Percentiles rank a stretch among this genome's conserved stretches.
phyloP scores from a whole-genome alignment of 2,113 vertebrate species.

The Indicator indicator region DNA sequence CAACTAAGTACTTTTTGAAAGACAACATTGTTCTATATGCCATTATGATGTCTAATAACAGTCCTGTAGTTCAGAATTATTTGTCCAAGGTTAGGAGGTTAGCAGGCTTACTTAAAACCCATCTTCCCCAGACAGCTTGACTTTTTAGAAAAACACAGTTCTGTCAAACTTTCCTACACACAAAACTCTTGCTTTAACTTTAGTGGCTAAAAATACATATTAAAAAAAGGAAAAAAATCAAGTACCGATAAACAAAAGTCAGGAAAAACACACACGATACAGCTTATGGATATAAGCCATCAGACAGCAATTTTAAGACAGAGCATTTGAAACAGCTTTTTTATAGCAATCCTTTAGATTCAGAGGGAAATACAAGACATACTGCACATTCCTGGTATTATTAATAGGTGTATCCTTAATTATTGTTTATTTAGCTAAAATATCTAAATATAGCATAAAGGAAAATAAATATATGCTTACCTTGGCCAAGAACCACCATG shows the following conservation, averaged over 20 bases:
- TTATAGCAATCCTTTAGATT: background rate
- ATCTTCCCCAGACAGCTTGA: background rate
- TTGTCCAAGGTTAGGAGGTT: background rate
- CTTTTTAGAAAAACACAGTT: background rate
- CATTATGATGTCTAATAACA: background rate
- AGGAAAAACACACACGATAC: background rate
- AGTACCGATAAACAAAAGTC: background rate
- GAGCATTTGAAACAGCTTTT: background rate
- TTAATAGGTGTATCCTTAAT: background rate
- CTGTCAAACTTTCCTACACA: background rate
- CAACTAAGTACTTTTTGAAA: background rate
- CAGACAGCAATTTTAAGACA: background rate
- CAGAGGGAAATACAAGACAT: background rate
- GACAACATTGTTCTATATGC: background rate
- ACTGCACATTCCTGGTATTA: background rate
- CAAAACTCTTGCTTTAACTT: background rate
- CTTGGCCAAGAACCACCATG: slow-evolving; percentile 80
- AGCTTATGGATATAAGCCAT: background rate
- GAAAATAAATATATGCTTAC: slow-evolving; percentile 70
- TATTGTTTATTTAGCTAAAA: slow-evolving; percentile 22
- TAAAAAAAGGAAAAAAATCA: background rate
- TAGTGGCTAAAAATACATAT: background rate
- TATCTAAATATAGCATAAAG: slow-evolving; percentile 10
- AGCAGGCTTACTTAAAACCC: background rate
- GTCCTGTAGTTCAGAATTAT: background rate